A percentile compares a stretch with the other conserved stretches of the same genome.
Conservation (phyloP, 2,888 invertebrate species). For the Lysandra coridon region DNA sequence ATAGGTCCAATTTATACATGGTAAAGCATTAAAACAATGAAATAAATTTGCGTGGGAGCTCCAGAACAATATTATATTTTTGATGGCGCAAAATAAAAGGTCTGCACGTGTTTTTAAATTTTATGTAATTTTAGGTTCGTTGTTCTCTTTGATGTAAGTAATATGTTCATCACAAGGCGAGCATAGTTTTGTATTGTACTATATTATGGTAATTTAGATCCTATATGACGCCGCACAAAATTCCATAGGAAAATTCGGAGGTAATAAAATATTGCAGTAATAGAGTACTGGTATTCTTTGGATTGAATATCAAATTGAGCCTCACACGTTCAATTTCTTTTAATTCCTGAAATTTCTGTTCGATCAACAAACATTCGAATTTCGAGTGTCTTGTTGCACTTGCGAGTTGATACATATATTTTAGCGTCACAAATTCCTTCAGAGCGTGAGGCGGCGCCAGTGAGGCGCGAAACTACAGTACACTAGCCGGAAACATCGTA, state of each 20-base stretch:
- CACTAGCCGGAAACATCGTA: conserved; percentile 59
- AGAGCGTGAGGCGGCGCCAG: conserved; percentile 45
- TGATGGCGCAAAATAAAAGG: background rate
- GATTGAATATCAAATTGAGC: too few relatives aligned
- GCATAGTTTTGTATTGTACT: background rate
- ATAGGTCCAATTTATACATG: background rate
- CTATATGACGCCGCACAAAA: too few relatives aligned
- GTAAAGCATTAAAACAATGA: background rate
- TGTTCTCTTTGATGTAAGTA: background rate
- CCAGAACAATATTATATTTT: background rate
- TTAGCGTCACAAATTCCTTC: conserved; percentile 10
- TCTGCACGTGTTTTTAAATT: background rate
- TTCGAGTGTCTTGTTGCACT: background rate
- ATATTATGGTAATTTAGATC: background rate
- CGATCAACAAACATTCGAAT: background rate
- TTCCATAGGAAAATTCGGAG: too few relatives aligned
- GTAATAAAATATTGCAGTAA: too few relatives aligned
- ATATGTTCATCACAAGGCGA: background rate
- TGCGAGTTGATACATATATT: background rate
- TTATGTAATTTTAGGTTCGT: background rate
- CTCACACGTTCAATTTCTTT: background rate
- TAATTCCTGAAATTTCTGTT: background rate
- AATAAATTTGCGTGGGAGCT: background rate
- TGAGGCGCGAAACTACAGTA: conserved; percentile 46
- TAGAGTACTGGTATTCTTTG: too few relatives aligned